Evolutionary conservation across 2,797 vertebrate species (phyloP).

Genomic region (Diplodus sargus): DNA sequence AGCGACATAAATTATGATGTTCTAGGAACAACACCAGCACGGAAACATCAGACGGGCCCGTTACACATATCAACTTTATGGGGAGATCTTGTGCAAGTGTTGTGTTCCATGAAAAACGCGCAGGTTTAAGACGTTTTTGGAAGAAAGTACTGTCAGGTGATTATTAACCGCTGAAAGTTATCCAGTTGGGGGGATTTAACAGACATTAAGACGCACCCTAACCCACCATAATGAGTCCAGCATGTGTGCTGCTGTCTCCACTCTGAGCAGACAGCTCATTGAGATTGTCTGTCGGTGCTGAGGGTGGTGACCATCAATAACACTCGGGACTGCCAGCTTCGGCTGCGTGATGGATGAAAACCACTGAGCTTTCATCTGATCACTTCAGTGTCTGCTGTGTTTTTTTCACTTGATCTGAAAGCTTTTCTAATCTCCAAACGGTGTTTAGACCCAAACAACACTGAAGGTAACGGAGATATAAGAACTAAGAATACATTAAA

Average conservation of each 20-base stretch:
- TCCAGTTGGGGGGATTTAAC: slow-evolving; percentile 33
- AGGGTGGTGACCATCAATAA: slow-evolving; percentile 49
- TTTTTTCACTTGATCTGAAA: background rate
- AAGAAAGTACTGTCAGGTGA: background rate
- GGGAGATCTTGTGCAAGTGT: background rate
- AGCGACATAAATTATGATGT: too few relatives aligned
- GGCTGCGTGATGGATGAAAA: slow-evolving; percentile 29
- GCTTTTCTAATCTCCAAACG: slow-evolving; percentile 8
- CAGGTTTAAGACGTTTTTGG: slow-evolving; percentile 6
- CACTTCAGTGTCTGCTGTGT: background rate
- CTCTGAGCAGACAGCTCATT: slow-evolving; percentile 47
- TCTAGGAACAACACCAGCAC: too few relatives aligned
- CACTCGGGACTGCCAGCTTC: slow-evolving; percentile 9
- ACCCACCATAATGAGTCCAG: slow-evolving; percentile 59
- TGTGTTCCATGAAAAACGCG: slow-evolving; percentile 1
- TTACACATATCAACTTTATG: background rate
- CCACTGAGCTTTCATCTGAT: background rate
- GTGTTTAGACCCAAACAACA: background rate
- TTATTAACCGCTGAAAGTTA: slow-evolving; percentile 34
- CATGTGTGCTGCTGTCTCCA: slow-evolving; percentile 61
- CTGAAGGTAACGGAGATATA: background rate
- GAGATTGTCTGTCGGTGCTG: slow-evolving; percentile 35
- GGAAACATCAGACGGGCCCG: too few relatives aligned
- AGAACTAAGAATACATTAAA: background rate
- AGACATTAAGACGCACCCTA: slow-evolving; percentile 31